Evolutionary conservation across 2,113 vertebrate species (phyloP), one percentile per base, ranked within the genome.

Genomic region (Tragelaphus imberbis): DNA sequence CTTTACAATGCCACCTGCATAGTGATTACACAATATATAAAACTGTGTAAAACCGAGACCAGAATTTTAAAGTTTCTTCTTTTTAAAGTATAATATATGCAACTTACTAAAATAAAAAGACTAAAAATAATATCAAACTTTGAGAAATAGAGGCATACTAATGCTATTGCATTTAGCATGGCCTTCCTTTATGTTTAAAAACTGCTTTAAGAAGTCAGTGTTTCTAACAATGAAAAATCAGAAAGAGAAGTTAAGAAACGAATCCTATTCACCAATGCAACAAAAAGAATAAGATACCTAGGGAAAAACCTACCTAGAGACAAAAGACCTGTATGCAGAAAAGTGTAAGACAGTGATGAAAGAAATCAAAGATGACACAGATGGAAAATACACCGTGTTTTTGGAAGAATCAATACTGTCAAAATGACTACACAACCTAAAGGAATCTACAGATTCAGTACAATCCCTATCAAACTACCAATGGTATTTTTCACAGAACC

Each of bases 81-180:
- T 23, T 91, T 84, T 84, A 92, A 95, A 89, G 17, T 89, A 65
- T 88, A 85, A 79, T n/a, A 91, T 87, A 84, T 88, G 36, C 27
- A 88, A 95, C 17, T 89, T 79, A 65, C 30, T 95, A 92, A 81
- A 93, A 85, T 79, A 92, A 91, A 90, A 77, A 23, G 6, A 40
- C 61, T 63, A 95, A 88, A 94, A 91, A 94, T 63, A 94, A 47
- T 63, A 91, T 3, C 28, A 93, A 95, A 71, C 9, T 91, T 56
- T 95, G 36, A 91, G 23, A 77, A 95, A 91, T 0, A 58, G 28
- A 97, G 23, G 56, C n/a, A 88, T 28, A 82, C 6, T 84, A 92
- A 84, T 68, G 28, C 30, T 49, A 63, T n/a, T 75, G 36, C 12
- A 93, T 58, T 88, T 91, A 68, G 56, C 93, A 77, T 36, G 30